These are phyloP conservation scores for Hydrotaea diabolus DNA, from an alignment of 2,888 invertebrate genomes.

Conservation along the genomic window DNA sequence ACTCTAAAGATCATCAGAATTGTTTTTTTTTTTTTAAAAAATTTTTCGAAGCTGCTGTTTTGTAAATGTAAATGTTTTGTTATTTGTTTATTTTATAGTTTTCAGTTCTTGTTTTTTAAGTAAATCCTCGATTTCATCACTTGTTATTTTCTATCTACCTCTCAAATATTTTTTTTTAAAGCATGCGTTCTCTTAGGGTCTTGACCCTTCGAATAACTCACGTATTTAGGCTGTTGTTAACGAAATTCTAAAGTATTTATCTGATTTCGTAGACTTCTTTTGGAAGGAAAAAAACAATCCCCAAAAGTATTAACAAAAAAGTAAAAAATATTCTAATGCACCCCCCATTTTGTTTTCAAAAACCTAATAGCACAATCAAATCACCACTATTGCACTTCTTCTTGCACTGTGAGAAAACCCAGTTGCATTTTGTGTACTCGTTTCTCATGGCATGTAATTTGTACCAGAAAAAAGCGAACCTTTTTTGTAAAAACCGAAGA, in stretches of 20 bases:
- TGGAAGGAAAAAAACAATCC: not conserved
- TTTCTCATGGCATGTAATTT: slow-evolving; percentile 26
- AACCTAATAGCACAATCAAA: not conserved
- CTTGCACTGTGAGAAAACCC: slow-evolving; percentile 2
- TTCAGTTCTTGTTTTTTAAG: not conserved
- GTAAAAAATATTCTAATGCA: not conserved
- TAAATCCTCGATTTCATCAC: no score
- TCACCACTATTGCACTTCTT: slow-evolving; percentile 12
- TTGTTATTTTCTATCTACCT: not conserved
- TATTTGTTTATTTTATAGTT: not conserved
- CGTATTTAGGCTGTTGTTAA: slow-evolving; percentile 15
- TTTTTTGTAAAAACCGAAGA: not conserved
- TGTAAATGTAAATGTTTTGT: not conserved
- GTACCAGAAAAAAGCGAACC: not conserved
- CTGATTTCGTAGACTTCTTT: slow-evolving; percentile 18
- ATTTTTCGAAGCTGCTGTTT: slow-evolving; percentile 12
- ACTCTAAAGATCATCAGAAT: not conserved
- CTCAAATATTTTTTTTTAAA: not conserved
- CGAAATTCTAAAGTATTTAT: slow-evolving; percentile 6
- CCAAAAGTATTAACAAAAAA: not conserved
- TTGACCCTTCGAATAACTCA: not conserved
- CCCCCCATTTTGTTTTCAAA: not conserved
- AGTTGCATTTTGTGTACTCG: not conserved
- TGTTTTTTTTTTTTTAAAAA: not conserved
- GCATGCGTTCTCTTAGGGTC: slow-evolving; percentile 5